Evolutionary conservation across 2,888 invertebrate species (phyloP).

Genomic region (Reticulitermes lucifugus): DNA sequence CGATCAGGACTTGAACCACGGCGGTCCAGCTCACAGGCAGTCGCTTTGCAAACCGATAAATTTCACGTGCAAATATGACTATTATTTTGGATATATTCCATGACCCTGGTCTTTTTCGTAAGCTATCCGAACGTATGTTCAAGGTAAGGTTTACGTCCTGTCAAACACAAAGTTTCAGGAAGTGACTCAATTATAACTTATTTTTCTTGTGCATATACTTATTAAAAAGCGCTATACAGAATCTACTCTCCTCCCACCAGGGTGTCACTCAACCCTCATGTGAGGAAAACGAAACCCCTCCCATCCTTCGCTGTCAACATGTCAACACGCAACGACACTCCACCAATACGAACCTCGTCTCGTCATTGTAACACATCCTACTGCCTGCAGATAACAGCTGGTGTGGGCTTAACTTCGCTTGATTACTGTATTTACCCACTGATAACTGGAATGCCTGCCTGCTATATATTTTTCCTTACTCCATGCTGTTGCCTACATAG

Average conservation of each 20-base stretch:
- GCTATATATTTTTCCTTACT: background rate
- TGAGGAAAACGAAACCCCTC: background rate
- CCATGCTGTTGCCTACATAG: background rate
- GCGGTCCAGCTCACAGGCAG: too few relatives aligned
- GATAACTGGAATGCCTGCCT: background rate
- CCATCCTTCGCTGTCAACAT: background rate
- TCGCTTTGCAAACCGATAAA: too few relatives aligned
- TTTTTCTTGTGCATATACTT: too few relatives aligned
- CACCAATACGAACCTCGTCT: background rate
- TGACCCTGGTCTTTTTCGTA: too few relatives aligned
- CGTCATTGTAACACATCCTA: background rate
- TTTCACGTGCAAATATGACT: too few relatives aligned
- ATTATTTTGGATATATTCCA: too few relatives aligned
- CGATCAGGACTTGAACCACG: too few relatives aligned
- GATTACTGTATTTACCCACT: background rate
- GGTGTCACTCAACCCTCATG: background rate
- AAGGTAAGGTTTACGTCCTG: too few relatives aligned
- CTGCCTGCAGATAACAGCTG: background rate
- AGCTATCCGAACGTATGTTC: too few relatives aligned
- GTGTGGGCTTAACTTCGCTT: background rate
- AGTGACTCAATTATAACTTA: too few relatives aligned
- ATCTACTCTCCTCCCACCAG: background rate
- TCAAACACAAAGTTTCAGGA: too few relatives aligned
- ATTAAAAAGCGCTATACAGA: too few relatives aligned
- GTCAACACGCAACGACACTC: constrained; percentile 7